Evolutionary conservation across 2,113 vertebrate genomes (phyloP).

Genomic region (Oplegnathus fasciatus): DNA sequence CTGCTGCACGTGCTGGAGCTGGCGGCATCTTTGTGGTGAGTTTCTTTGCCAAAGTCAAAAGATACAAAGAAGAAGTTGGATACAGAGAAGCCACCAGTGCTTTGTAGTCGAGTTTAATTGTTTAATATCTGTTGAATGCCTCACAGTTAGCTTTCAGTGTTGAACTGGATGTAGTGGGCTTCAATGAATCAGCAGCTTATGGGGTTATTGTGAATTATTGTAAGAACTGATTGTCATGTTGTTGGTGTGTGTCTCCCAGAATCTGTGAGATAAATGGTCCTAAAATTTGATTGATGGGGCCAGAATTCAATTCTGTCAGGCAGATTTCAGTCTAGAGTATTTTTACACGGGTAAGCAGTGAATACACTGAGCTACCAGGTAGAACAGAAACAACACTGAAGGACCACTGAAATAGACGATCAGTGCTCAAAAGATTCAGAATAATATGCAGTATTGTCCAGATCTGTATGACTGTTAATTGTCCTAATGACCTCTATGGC

Average conservation of each 20-base stretch:
- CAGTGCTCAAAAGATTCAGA: background rate
- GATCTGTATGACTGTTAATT: background rate
- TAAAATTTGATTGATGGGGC: background rate
- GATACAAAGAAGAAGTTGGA: background rate
- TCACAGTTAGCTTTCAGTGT: background rate
- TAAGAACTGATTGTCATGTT: background rate
- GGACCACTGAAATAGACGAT: background rate
- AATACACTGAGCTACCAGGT: background rate
- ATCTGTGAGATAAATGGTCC: background rate
- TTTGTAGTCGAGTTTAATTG: background rate
- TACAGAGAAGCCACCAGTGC: background rate
- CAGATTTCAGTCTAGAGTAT: background rate
- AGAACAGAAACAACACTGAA: background rate
- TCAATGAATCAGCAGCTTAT: background rate
- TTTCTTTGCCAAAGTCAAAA: background rate
- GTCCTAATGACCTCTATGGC: background rate
- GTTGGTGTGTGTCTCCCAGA: background rate
- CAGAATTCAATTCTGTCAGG: background rate
- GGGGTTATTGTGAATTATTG: background rate
- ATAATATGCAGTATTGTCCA: background rate
- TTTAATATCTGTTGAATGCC: background rate
- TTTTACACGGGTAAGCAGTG: background rate
- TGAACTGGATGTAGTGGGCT: background rate
- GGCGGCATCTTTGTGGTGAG: constrained; percentile 96
- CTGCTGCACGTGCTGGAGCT: constrained; percentile 85